Conservation (phyloP, 2,888 invertebrate genomes). For the Heliconius erato region DNA sequence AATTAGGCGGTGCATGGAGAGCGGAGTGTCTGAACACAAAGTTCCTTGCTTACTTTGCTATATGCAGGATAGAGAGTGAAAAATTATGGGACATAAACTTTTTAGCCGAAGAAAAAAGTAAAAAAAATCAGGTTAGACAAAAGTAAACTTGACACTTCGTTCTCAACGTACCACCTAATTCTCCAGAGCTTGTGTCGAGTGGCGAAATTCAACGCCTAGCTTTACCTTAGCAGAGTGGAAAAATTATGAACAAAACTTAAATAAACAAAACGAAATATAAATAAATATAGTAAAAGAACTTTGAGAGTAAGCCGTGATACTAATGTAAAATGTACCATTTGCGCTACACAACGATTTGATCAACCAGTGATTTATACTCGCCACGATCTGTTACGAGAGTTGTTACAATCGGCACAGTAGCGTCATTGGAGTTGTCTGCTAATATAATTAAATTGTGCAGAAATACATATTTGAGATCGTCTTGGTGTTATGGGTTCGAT, state of each 20-base stretch:
- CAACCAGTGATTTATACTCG: constrained; percentile 57
- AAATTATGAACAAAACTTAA: background rate
- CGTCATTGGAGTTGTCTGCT: constrained; percentile 51
- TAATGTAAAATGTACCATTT: constrained; percentile 51
- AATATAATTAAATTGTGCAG: background rate
- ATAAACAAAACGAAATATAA: background rate
- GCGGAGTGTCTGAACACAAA: too few relatives aligned
- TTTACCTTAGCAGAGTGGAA: background rate
- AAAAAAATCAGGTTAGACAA: too few relatives aligned
- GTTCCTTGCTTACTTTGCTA: too few relatives aligned
- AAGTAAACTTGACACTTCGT: too few relatives aligned
- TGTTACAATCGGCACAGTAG: constrained; percentile 57
- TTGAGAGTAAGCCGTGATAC: background rate
- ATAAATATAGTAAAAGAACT: background rate
- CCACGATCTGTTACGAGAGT: constrained; percentile 55
- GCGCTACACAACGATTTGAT: constrained; percentile 55
- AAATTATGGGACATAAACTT: too few relatives aligned
- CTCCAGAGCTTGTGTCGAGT: too few relatives aligned
- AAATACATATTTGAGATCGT: background rate
- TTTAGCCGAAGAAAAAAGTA: too few relatives aligned
- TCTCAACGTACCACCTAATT: too few relatives aligned
- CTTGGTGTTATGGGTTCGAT: background rate
- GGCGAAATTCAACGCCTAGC: too few relatives aligned
- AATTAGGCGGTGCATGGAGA: too few relatives aligned
- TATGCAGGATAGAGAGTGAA: too few relatives aligned